Base-by-base conservation (phyloP, 2,888 invertebrate genomes). In the Eremobia ochroleuca region DNA sequence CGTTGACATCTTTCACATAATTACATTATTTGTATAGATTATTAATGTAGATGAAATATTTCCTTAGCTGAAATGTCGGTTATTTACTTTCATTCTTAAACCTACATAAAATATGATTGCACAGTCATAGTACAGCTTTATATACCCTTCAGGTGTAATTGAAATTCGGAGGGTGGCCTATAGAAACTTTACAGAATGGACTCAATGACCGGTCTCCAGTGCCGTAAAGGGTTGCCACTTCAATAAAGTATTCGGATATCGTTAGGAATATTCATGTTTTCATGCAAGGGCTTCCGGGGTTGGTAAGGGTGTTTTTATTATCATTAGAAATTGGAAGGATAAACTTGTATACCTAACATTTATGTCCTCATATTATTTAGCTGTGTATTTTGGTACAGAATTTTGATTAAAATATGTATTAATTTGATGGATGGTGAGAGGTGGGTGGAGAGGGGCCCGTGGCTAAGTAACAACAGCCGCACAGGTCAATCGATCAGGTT, bases 181-280 rank as follows among this genome's bases (percentile, higher is more conserved):
- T 74, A 58, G 49, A 83, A 82, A 82, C 55, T 85, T 83, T 82
- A 62, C 65, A 61, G 74, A 73, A 74, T 69, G 55, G 40, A 73
- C 65, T 62, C 73, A 85, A 77, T 66, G 58, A 64, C 13, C 65
- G 55, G 68, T 52, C 49, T 11, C 31, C 66, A 21, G 21, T 11
- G 28, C 28, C 31, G 31, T 5, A 46, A 76, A 37, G 70, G 77
- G 69, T 73, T 46, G 61, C 31, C 58, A 76, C 52, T 81, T 64
- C 55, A 85, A 81, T 73, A 66, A 77, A 70, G 58, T 72, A 85
- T 85, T 68, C 59, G 58, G 59, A 69, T 82, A 74, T 74, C 58
- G 82, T 83, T 77, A 82, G 62, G 69, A 74, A 82, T 85, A 82
- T 82, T 74, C 71, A 52, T 52, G 52, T 74, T 81, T 76, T 76